Base-by-base conservation (phyloP, 2,797 vertebrate species). In the Agapornis canus region DNA sequence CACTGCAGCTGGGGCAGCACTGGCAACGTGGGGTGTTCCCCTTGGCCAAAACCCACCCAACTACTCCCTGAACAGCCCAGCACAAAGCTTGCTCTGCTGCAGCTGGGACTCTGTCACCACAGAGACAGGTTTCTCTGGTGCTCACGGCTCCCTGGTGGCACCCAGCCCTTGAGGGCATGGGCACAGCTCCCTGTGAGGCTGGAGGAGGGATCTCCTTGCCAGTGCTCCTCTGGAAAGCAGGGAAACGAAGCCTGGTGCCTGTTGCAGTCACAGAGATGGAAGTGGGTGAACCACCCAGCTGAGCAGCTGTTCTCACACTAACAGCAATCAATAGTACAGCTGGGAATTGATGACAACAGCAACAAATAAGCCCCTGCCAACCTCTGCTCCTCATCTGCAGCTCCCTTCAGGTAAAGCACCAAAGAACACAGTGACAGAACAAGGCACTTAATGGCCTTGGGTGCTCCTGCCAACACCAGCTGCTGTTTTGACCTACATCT, bases 271-370 rank as follows among this genome's bases (percentile, higher is more conserved):
- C 65, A 32, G 60, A 83, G 23, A 43, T 1, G 3, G 26, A 49
- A 39, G 21, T 5, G 22, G 61, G 49, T 5, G 8, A 52, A 78
- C 26, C 39, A 70, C 60, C 88, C 73, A 66, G 31, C 51, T 65
- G 66, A 82, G 29, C 32, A 82, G 81, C 59, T 78, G 54, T 20
- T 94, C 63, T 56, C 72, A 42, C 80, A 66, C 43, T 14, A 63
- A 70, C 65, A 82, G 51, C 68, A 39, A n/a, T 35, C 37, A 65
- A 6, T 57, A 45, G 65, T 3, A 31, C 29, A 49, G 27, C 9
- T 75, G 37, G 31, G 64, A 69, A 22, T 54, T 82, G 54, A 37
- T 19, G 37, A 59, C 57, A 70, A 29, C 17, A 71, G 68, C 29
- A 83, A 40, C 42, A 89, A 57, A 79, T 12, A 52, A 89, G 5